phyloP scores from a whole-genome alignment of 2,797 vertebrate genomes.

The Molossus molossus region DNA sequence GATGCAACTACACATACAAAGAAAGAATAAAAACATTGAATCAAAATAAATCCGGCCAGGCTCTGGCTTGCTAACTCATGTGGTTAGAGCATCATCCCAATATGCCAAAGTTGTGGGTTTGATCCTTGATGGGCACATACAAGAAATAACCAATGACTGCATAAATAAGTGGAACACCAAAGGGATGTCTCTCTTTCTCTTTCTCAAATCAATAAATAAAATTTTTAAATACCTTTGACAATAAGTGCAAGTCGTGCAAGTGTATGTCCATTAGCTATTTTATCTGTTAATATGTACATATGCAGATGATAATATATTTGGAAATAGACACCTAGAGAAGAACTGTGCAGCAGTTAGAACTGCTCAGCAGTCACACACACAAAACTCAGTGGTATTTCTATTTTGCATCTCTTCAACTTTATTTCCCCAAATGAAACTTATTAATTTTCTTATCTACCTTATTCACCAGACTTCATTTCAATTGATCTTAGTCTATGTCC shows the following conservation, averaged over 20 bases:
- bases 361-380: not conserved
- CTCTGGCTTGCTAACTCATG: not conserved
- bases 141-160: not conserved
- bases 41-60: not conserved
- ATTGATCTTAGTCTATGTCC: not conserved
- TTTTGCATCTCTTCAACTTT: not conserved
- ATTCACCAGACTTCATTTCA: slow-evolving; percentile 31
- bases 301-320: not conserved
- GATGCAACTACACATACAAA: not conserved
- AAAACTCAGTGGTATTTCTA: not conserved
- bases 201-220: not conserved
- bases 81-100: not conserved
- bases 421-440: slow-evolving; percentile 22
- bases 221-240: not conserved
- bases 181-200: not conserved
- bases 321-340: not conserved
- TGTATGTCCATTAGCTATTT: not conserved
- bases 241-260: not conserved
- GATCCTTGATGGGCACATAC: not conserved
- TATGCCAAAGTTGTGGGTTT: not conserved
- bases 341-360: not conserved
- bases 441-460: slow-evolving; percentile 43
- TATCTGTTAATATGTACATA: not conserved
- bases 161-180: not conserved
- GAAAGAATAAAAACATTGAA: slow-evolving; percentile 22